A percentile compares a stretch with the other conserved stretches of the same genome.
Conservation (phyloP, 2,888 invertebrate genomes). For the Torymus auratus region DNA sequence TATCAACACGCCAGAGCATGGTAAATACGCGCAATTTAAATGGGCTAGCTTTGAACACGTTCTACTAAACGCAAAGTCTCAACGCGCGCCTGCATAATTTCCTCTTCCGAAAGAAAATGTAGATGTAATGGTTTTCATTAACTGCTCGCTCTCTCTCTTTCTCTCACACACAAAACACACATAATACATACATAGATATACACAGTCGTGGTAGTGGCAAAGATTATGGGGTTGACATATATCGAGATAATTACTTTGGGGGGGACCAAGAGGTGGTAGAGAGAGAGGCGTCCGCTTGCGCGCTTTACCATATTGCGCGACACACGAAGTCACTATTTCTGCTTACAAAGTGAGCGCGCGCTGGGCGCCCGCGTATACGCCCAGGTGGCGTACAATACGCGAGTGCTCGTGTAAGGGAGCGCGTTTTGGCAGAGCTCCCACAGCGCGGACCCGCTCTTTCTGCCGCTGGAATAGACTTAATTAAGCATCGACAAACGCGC, state of each 20-base stretch:
- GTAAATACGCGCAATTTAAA: too few species aligned
- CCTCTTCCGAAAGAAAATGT: too few species aligned
- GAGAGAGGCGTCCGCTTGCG: slow-evolving; percentile 8
- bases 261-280: background rate
- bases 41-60: too few species aligned
- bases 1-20: too few species aligned
- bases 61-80: too few species aligned
- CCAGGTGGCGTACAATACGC: background rate
- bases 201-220: background rate
- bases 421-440: slow-evolving; percentile 22
- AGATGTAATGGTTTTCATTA: too few species aligned
- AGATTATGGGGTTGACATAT: slow-evolving; percentile 14
- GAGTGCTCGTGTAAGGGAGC: background rate
- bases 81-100: too few species aligned
- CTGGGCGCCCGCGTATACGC: background rate
- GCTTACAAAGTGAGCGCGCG: background rate
- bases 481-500: slow-evolving; percentile 50
- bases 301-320: background rate
- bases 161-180: too few species aligned
- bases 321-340: background rate
- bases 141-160: too few species aligned
- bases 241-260: slow-evolving; percentile 33
- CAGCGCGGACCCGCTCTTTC: slow-evolving; percentile 1
- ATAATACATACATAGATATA: too few species aligned
- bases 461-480: slow-evolving; percentile 27